Conservation (phyloP, 2,113 vertebrate genomes). For the Campylomormyrus tamandua region DNA sequence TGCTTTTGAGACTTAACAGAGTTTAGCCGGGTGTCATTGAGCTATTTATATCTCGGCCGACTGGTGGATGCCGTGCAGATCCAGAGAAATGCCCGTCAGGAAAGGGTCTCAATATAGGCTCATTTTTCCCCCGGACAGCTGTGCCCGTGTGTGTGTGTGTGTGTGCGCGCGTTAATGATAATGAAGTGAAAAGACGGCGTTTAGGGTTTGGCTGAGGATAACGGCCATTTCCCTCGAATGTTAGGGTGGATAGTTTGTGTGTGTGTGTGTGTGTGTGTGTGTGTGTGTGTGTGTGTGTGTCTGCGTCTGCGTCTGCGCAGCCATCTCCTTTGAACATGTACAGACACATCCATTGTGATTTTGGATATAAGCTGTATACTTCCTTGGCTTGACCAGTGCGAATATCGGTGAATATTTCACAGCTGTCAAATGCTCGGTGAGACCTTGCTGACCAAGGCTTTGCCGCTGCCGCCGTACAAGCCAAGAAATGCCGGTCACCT, state of each 20-base stretch:
- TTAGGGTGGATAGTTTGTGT: neutral
- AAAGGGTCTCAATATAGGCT: neutral
- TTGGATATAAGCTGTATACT: neutral
- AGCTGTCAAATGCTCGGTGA: neutral
- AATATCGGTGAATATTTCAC: neutral
- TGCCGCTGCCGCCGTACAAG: neutral
- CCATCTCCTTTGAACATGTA: neutral
- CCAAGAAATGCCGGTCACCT: neutral
- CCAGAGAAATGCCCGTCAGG: neutral
- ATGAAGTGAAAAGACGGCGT: neutral
- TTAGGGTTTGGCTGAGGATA: neutral
- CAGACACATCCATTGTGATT: neutral
- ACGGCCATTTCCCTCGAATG: neutral
- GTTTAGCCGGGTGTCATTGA: conserved; percentile 12
- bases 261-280: neutral
- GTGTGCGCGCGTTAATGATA: neutral
- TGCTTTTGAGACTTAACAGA: conserved; percentile 16
- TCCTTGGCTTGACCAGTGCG: neutral
- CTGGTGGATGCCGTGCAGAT: neutral
- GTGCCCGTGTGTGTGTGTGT: neutral
- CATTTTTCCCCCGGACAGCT: neutral
- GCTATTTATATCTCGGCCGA: conserved; percentile 4
- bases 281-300: neutral
- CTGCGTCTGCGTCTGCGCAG: neutral
- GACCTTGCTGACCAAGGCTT: neutral